Evolutionary conservation across 2,797 vertebrate species (phyloP).

Genomic region (Myripristis murdjan): DNA sequence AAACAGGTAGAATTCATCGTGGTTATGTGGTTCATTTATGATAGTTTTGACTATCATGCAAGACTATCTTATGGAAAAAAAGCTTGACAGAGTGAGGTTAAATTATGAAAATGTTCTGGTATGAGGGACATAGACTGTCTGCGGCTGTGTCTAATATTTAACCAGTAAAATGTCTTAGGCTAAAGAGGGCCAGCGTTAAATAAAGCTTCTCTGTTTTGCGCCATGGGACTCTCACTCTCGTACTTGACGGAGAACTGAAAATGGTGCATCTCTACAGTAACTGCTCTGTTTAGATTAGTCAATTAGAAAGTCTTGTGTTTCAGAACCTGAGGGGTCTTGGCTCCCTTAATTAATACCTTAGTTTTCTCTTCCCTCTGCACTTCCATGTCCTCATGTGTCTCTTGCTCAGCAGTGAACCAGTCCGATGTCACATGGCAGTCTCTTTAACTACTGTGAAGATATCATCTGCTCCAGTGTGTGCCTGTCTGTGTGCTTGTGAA

Average conservation of each 20-base stretch:
- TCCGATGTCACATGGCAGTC: conserved; percentile 8
- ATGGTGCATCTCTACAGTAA: background rate
- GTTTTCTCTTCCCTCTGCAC: conserved; percentile 4
- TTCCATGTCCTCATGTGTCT: background rate
- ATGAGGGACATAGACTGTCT: background rate
- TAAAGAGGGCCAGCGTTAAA: conserved; percentile 8
- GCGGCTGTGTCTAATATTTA: conserved; percentile 24
- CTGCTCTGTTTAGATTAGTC: background rate
- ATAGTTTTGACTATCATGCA: too few species aligned
- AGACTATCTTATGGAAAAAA: too few species aligned
- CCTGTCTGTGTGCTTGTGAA: conserved; percentile 1
- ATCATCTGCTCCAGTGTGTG: background rate
- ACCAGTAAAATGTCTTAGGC: background rate
- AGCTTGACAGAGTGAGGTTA: too few species aligned
- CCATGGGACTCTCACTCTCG: background rate
- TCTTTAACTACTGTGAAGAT: background rate
- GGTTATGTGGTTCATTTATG: too few species aligned
- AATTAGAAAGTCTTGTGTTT: background rate
- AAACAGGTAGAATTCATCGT: too few species aligned
- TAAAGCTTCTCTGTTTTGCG: background rate
- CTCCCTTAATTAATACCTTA: background rate
- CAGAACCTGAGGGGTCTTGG: conserved; percentile 10
- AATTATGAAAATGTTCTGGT: too few species aligned
- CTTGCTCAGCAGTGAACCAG: background rate
- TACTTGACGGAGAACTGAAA: conserved; percentile 8